Percentiles rank a stretch among this genome's conserved stretches.
phyloP scores from a whole-genome alignment of 2,113 vertebrate species.

The Saccopteryx bilineata region DNA sequence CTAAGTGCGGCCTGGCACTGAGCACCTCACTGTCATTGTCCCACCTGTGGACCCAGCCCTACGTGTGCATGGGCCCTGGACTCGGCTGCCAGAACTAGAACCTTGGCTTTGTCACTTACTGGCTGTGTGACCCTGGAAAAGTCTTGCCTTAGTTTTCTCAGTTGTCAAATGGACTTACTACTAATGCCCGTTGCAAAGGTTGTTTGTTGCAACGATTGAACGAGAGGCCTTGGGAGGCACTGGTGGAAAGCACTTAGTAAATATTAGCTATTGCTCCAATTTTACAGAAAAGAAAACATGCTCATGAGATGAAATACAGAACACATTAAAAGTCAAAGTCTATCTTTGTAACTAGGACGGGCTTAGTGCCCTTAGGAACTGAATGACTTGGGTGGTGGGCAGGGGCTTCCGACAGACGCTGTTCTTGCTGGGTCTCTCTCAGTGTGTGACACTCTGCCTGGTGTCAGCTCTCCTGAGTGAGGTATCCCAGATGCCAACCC shows the following conservation, averaged over 20 bases:
- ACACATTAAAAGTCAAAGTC: fast-evolving
- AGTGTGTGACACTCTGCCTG: fast-evolving
- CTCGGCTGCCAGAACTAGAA: not conserved
- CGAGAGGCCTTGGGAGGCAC: no score
- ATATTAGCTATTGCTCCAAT: no score
- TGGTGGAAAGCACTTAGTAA: not conserved
- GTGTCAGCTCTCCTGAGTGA: not conserved
- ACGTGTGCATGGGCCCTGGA: not conserved
- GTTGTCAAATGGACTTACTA: not conserved
- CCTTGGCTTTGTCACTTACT: not conserved
- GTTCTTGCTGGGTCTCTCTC: fast-evolving
- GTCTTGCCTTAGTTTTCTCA: not conserved
- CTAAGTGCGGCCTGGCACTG: fast-evolving
- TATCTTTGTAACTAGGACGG: not conserved
- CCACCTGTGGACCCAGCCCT: no score
- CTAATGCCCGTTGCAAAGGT: not conserved
- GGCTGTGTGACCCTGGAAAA: not conserved
- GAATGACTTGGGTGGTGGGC: no score
- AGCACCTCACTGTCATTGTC: fast-evolving
- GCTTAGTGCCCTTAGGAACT: not conserved
- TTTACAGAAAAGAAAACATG: not conserved
- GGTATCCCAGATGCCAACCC: not conserved
- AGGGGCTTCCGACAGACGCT: not conserved
- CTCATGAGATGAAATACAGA: not conserved
- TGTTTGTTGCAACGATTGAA: not conserved